phyloP scores from a whole-genome alignment of 1,140 invertebrate species.

The Anastatus disparis region DNA sequence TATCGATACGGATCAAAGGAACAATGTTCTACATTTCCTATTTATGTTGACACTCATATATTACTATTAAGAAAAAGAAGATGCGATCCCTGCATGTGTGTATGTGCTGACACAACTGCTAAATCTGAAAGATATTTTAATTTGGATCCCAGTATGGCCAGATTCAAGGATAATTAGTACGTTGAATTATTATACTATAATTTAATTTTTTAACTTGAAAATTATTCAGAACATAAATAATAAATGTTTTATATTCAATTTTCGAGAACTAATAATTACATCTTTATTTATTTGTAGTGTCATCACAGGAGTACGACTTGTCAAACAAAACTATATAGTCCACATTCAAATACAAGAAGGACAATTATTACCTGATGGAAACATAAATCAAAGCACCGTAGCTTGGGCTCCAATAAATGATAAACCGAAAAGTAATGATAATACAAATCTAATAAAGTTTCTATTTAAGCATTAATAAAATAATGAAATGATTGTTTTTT shows the following conservation, averaged over 20 bases:
- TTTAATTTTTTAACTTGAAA: too few species aligned
- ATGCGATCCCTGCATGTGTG: too few species aligned
- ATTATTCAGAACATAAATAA: too few species aligned
- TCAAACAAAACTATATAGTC: neutral
- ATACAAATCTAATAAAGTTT: too few species aligned
- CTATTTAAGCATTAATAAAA: too few species aligned
- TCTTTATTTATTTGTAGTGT: neutral
- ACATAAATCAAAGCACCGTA: neutral
- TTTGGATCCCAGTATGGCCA: neutral
- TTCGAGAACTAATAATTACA: too few species aligned
- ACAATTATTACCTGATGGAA: neutral
- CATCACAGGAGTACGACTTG: neutral
- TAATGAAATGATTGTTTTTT: too few species aligned
- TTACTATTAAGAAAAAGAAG: too few species aligned
- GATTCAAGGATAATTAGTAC: neutral
- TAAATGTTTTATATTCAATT: too few species aligned
- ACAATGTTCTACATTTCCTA: neutral
- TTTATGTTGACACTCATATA: neutral
- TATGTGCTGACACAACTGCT: too few species aligned
- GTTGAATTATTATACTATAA: too few species aligned
- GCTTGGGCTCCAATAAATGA: neutral
- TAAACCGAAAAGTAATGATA: neutral
- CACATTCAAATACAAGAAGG: constrained; percentile 7
- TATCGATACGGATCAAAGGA: neutral
- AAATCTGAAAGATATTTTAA: neutral